Evolutionary conservation across 92 coral and sea anemone genomes (phyloP).

Genomic region (Parazoanthus darwini): DNA sequence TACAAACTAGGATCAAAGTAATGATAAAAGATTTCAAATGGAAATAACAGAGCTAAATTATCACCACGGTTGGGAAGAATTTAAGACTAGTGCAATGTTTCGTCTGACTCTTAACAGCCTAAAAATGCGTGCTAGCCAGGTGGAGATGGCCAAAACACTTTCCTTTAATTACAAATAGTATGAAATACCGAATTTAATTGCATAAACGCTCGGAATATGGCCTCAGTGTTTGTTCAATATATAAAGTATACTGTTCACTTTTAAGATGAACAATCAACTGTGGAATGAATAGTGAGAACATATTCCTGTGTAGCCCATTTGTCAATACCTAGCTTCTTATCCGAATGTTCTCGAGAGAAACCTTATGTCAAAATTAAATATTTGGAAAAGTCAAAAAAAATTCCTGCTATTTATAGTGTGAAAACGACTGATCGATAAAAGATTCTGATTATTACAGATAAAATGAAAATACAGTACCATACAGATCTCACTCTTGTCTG

Average conservation of each 20-base stretch:
- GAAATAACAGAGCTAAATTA: neutral
- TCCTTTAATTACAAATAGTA: neutral
- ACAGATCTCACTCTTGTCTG: neutral
- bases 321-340: conserved; percentile 3
- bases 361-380: neutral
- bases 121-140: neutral
- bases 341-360: neutral
- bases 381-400: neutral
- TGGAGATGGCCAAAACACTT: neutral
- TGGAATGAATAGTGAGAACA: neutral
- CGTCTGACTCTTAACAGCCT: neutral
- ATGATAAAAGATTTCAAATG: neutral
- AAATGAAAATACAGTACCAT: conserved; percentile 7
- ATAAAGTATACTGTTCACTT: neutral
- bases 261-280: neutral
- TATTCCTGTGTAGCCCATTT: neutral
- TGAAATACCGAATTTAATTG: neutral
- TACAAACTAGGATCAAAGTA: conserved; percentile 21
- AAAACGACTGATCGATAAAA: neutral
- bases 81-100: neutral
- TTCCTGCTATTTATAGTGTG: conserved; percentile 2
- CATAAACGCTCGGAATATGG: neutral
- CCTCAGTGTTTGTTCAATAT: neutral
- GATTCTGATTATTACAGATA: conserved; percentile 7
- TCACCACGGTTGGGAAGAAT: neutral